Evolutionary conservation across 2,113 vertebrate genomes (phyloP), one percentile per base, ranked within the genome.

Genomic region (Collichthys lucidus): DNA sequence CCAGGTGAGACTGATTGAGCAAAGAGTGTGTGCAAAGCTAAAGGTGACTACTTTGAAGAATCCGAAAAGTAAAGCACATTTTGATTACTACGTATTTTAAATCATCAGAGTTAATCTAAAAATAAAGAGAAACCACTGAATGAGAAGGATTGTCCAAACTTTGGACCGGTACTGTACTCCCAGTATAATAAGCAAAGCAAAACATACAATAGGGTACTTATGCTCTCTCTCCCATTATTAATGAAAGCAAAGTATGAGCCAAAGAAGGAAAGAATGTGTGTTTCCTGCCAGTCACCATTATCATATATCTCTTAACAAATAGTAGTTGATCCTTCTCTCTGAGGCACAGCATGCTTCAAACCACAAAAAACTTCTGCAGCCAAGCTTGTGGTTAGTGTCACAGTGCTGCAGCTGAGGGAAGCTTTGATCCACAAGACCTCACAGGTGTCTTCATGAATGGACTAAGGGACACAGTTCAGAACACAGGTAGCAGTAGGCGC

Each of bases 251-350:
- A 17, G 40, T 50, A 22, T 29, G 44, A 74, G 29, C 31, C 24
- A 61, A 40, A 40, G 35, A 8, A 40, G 35, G 35, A 4, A 82
- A 79, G 55, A 82, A 63, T 68, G 26, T 29, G 50, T 62, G 14
- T 57, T 35, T 71, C 40, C 62, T 67, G 69, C 59, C 74, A 71
- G 53, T 50, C 49, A 19, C 53, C 35, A 65, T 79, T 40, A 74
- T 70, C 79, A 57, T 44, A 74, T 65, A 87, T 78, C 77, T 83
- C 56, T 44, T 20, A 24, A 62, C 29, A 84, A 81, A 81, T 24
- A 65, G 15, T 4, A 26, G 53, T 53, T 78, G 78, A 84, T 81
- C 73, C 64, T 12, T 42, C 67, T 29, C 20, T 73, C 74, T 2
- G 11, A 22, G 64, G 59, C 59, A n/a, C 4, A 42, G 57, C 80